Evolutionary conservation across 2,888 invertebrate species (phyloP), one percentile per base, ranked within the genome.

Genomic region (Torymus texanus): DNA sequence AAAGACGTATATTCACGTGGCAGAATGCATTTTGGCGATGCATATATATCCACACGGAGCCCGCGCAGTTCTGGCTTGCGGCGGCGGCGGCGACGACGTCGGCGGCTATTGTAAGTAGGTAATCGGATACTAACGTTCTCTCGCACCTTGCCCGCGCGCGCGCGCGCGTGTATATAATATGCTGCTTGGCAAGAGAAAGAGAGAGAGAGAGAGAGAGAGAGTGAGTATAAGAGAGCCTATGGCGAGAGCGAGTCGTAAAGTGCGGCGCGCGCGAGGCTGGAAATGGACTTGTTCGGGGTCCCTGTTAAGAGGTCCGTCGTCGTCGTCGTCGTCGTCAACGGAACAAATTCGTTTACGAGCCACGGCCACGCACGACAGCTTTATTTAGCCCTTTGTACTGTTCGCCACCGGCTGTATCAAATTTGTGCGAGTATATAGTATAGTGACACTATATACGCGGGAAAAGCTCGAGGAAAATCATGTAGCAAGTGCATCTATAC

Each of bases 221-320:
- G 21, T 2, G 21, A 21, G 21, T 21, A 21, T 21, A 21, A 21
- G 21, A 21, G 21, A 21, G 21, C 21, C 21, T 21, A 21, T 21
- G 63, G 21, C 81, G 82, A 82, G 77, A 82, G 77, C 81, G 83
- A 81, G 82, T 82, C 81, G 82, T 80, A 81, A 81, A 82, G 80
- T 59, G 51, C 78, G 58, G 51, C 70, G 70, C 75, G 79, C 80
- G 66, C 81, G 74, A 18, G 51, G 63, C 16, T 12, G 51, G 63
- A 5, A 58, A 58, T 56, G 71, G 71, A 77, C 63, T 58, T 62
- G 76, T 75, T 66, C 66, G 13, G 75, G 75, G 50, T 58, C 62
- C 72, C 75, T 65, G 75, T 75, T 75, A 75, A 66, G 74, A 59
- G 53, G 65, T 21, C 21, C 21, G 21, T 21, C 21, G 21, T 21